Evolutionary conservation across 2,113 vertebrate genomes (phyloP).

Genomic region (Bos taurus): ARS-UCD2.0 NC_037348.1:8925001-8925500

Average conservation of each 20-base stretch:
- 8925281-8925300: neutral
- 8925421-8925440: neutral
- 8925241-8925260: neutral
- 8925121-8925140: neutral
- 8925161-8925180: neutral
- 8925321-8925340: neutral
- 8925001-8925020: neutral
- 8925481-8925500: neutral
- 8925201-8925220: neutral
- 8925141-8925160: neutral
- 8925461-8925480: neutral
- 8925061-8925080: neutral
- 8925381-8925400: accelerated
- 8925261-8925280: neutral
- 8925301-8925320: neutral
- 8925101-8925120: neutral
- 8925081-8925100: neutral
- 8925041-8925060: neutral
- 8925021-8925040: neutral
- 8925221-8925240: neutral
- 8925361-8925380: neutral
- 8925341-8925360: neutral
- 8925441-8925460: neutral
- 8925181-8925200: neutral
- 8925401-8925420: neutral